Base-by-base conservation (phyloP, 1,140 invertebrate species). In the Steinernema feltiae region DNA sequence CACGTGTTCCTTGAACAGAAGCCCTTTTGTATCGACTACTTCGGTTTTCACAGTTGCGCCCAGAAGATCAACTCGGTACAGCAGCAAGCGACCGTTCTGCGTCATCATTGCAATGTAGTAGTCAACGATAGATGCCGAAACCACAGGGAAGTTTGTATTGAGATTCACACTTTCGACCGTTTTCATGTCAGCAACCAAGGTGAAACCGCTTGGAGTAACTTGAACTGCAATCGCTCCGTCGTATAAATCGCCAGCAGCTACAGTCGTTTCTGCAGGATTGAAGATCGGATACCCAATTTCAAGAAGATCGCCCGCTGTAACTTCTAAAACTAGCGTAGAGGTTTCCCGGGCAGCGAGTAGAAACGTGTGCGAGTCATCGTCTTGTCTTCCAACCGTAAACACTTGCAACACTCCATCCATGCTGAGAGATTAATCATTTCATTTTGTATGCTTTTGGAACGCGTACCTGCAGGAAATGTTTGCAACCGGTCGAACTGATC, bases 271-370 rank as follows among this genome's bases (percentile, higher is more conserved):
- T 81, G 92, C 91, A 1, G 93, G 95, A 82, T 91, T 92, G 86
- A 98, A 99, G 0, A 95, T 94, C 72, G 92, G 95, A 85, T 93
- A 92, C 85, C 98, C 94, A 32, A 98, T 90, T 88, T 98, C 95
- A 88, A 96, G 96, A 75, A 99, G 98, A 89, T 98, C 95, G 87
- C 85, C 80, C 15, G 78, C 74, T 30, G 31, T 32, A 15, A 86
- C 21, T 48, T 85, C 85, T 1, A 86, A 71, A 32, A 85, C 74
- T 17, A 82, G 29, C 3, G 82, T 86, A n/a, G 73, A 70, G 21
- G 78, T 75, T 46, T 84, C 84, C 7, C 78, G 73, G 7, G 85
- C 74, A n/a, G 84, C 77, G 18, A 85, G 63, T 12, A 85, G 48
- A 15, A 3, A 77, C 76, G 48, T 74, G 48, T 80, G 79, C 30